Conservation (phyloP, 2,113 vertebrate genomes). For the Clarias magur region DNA sequence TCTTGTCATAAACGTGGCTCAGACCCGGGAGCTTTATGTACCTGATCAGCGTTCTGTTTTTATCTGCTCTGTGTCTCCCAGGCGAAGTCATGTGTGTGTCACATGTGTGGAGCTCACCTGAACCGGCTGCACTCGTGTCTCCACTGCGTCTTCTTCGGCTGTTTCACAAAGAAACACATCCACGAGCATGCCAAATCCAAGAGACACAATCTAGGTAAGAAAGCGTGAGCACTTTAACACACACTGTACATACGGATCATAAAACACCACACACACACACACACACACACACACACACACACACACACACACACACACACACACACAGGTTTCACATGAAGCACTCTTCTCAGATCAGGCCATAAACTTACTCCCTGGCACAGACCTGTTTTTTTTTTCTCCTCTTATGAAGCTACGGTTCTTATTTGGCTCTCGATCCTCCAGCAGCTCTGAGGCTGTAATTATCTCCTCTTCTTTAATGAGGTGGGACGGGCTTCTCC, state of each 20-base stretch:
- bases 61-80: constrained; percentile 52
- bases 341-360: neutral
- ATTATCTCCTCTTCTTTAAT: constrained; percentile 47
- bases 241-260: neutral
- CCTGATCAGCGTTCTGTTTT: neutral
- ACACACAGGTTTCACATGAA: neutral
- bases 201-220: constrained; percentile 96
- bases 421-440: neutral
- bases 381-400: neutral
- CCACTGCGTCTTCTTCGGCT: constrained; percentile 98
- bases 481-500: constrained; percentile 6
- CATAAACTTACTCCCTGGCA: neutral
- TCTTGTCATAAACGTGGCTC: neutral
- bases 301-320: neutral
- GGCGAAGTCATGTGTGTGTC: constrained; percentile 89
- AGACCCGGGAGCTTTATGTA: neutral
- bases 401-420: neutral
- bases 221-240: neutral
- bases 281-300: neutral
- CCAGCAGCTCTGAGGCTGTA: constrained; percentile 5
- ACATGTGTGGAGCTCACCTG: constrained; percentile 86
- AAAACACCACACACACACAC: too few relatives aligned
- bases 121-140: constrained; percentile 98
- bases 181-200: constrained; percentile 98
- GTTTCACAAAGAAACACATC: constrained; percentile 98